These are phyloP conservation scores for Erinaceus europaeus DNA, from an alignment of 2,113 vertebrate genomes.

Conservation along the genomic window DNA sequence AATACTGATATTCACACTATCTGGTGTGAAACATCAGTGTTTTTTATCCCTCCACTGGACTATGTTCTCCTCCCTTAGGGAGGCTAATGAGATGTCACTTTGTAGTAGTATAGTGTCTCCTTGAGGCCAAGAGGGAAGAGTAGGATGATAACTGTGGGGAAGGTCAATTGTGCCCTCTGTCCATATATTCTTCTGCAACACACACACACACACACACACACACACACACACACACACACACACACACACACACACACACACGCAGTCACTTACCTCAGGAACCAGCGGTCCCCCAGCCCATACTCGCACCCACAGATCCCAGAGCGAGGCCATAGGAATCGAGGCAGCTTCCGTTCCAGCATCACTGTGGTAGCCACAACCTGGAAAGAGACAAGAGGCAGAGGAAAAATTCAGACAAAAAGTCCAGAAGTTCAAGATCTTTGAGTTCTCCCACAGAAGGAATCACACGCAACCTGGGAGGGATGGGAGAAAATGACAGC, in stretches of 20 bases:
- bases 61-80: not conserved
- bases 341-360: constrained; percentile 92
- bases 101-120: not conserved
- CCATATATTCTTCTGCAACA: not conserved
- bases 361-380: constrained; percentile 95
- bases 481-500: not conserved
- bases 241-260: not conserved
- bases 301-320: constrained; percentile 89
- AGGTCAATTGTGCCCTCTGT: not conserved
- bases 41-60: too few species aligned
- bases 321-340: constrained; percentile 91
- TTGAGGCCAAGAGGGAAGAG: not conserved
- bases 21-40: too few species aligned
- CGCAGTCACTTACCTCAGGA: constrained; percentile 86
- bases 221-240: not conserved
- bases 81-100: not conserved
- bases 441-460: not conserved
- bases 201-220: not conserved
- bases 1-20: not conserved
- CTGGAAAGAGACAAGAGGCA: constrained; percentile 70
- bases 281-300: constrained; percentile 91
- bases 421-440: not conserved
- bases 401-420: not conserved
- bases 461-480: not conserved
- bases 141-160: not conserved